phyloP scores from a whole-genome alignment of 2,797 vertebrate genomes.

The Pagetopsis macropterus region DNA sequence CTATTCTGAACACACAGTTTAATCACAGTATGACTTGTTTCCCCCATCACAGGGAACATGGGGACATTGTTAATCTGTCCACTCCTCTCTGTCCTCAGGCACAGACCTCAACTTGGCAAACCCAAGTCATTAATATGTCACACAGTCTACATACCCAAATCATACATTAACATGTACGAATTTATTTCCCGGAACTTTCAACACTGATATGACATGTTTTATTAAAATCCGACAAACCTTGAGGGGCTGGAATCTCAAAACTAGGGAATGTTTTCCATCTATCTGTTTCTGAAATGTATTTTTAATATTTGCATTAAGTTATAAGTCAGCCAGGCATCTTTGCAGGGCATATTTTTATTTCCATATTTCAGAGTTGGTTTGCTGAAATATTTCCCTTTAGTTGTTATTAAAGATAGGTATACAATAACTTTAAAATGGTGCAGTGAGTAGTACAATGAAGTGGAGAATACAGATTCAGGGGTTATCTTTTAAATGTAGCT shows the following conservation, averaged over 20 bases:
- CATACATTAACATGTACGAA: background rate
- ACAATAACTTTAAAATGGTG: conserved; percentile 7
- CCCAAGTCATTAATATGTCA: background rate
- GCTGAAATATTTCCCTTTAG: background rate
- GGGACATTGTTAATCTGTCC: conserved; percentile 20
- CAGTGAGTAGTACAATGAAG: background rate
- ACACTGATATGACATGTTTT: background rate
- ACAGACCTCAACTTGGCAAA: conserved; percentile 1
- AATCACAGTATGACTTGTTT: conserved; percentile 26
- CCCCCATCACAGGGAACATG: background rate
- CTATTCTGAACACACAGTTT: conserved; percentile 12
- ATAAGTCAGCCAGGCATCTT: conserved; percentile 5
- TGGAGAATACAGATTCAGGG: background rate
- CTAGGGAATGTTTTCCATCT: background rate
- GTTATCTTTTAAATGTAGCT: background rate
- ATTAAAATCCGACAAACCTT: conserved; percentile 14
- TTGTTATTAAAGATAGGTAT: background rate
- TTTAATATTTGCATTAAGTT: conserved; percentile 22
- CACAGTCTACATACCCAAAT: background rate
- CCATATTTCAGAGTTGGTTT: conserved; percentile 5
- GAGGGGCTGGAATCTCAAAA: conserved; percentile 8
- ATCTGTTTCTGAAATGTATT: conserved; percentile 23
- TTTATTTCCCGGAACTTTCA: background rate
- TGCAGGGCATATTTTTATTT: conserved; percentile 11
- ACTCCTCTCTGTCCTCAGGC: conserved; percentile 5